Base-by-base conservation (phyloP, 1,140 invertebrate genomes). In the Drosophila nigromelanica region DNA sequence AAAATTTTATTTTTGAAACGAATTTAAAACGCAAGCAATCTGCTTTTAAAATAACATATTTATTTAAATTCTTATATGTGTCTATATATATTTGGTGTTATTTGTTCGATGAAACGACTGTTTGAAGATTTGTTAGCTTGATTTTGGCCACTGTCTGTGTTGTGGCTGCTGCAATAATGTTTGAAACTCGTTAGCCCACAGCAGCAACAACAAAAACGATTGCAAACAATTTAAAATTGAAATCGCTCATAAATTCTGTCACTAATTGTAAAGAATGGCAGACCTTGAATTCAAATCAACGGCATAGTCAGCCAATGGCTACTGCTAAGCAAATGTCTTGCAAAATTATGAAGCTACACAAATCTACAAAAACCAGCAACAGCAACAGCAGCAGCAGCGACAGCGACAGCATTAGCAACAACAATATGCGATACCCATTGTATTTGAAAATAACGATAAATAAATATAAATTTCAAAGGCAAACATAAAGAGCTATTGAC, bases 401-500 rank as follows among this genome's bases (percentile, higher is more conserved):
- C 24, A 58, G 37, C 21, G 30, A 8, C 48, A 52, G n/a, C 40
- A 47, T 8, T 21, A 40, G 37, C 69, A 43, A 12, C 50, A 68
- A 47, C 56, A 58, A 35, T 42, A 40, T 58, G 59, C 66, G 35
- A 67, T 71, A 67, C 48, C 61, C 63, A 67, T 74, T 74, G 72
- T 74, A 58, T 74, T 70, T 74, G 67, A 66, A 78, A 82, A 87
- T 76, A 71, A 78, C 76, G 78, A 89, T 83, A 89, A 89, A 89
- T 89, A 89, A 89, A 89, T 82, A 89, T 89, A 89, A 89, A 89
- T 89, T 89, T 83, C 71, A 83, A 89, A 71, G 79, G 80, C 85
- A 89, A 89, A 89, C 83, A 89, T 83, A 89, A 89, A 89, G 83
- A 89, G 83, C 83, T 89, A 89, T 89, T 89, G 83, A 89, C 83